Evolutionary conservation across 2,113 vertebrate species (phyloP), one percentile per base, ranked within the genome.

Genomic region (Ammodytes marinus): DNA sequence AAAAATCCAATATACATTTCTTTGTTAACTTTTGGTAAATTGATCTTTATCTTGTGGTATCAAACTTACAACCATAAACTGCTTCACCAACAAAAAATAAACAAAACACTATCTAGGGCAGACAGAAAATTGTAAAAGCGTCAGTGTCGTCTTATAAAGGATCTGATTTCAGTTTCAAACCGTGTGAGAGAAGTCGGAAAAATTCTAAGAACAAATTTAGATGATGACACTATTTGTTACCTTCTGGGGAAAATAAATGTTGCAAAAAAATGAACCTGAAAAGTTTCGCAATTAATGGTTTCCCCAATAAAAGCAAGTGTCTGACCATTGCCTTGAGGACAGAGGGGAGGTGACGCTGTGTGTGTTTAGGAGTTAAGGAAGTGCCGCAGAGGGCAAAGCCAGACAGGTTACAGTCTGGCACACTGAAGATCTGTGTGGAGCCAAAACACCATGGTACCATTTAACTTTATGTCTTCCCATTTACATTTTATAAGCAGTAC

Each of bases 361-460:
- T 57, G 14, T 54, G 64, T 27, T 27, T 27, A 81, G 50, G 47
- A 64, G 27, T 77, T 58, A 69, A 59, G 35, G 2, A 50, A 15
- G 73, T 54, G 69, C 58, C 37, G 15, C 70, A 64, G 60, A 76
- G 61, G 39, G 40, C 45, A 61, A n/a, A 54, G n/a, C 11, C 69
- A 77, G 58, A 64, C 37, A 46, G 57, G 14, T 4, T 40, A 52
- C 61, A 71, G 66, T 50, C 57, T 2, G 19, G 40, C 17, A 37
- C 13, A 13, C 15, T 46, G 11, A 43, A 19, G 6, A 42, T 54
- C 46, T 70, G 49, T 50, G 11, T 65, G 39, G 27, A 58, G 9
- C 6, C 35, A 57, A 60, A 17, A 9, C 50, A 46, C 19, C 47
- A 50, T 35, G 1, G 8, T 15, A 15, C 42, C 46, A 27, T 17